phyloP scores from a whole-genome alignment of 1,140 invertebrate genomes.

The Heliconius congener region DNA sequence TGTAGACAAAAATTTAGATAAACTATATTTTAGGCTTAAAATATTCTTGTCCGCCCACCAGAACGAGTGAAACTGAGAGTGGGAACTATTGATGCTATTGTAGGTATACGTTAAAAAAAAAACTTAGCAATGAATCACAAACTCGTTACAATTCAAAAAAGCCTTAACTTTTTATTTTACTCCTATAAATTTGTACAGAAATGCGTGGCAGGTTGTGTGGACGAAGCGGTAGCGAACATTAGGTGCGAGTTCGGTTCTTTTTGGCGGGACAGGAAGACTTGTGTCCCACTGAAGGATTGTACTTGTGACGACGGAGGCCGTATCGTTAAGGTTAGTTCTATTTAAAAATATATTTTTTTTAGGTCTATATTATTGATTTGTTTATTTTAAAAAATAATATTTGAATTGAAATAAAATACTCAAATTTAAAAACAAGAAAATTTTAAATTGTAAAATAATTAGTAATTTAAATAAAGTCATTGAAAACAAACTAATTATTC shows the following conservation, averaged over 20 bases:
- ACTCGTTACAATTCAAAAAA: too few species aligned
- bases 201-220: conserved; percentile 71
- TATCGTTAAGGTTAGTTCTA: conserved; percentile 81
- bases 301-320: conserved; percentile 85
- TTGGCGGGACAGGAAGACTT: conserved; percentile 86
- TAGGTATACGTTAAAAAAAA: too few species aligned
- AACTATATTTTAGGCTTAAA: too few species aligned
- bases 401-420: not conserved
- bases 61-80: too few species aligned
- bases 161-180: not conserved
- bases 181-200: conserved; percentile 45
- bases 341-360: not conserved
- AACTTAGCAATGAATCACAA: too few species aligned
- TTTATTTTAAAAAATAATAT: not conserved
- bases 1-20: too few species aligned
- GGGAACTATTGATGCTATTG: too few species aligned
- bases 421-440: too few species aligned
- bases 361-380: conserved; percentile 7
- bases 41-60: too few species aligned
- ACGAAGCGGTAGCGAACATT: conserved; percentile 53
- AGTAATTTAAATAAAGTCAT: not conserved
- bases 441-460: not conserved
- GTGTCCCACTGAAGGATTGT: conserved; percentile 86
- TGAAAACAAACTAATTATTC: not conserved
- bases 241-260: conserved; percentile 60